Evolutionary conservation across 1,140 invertebrate species (phyloP).

Genomic region (Rhynchophorus ferrugineus): DNA sequence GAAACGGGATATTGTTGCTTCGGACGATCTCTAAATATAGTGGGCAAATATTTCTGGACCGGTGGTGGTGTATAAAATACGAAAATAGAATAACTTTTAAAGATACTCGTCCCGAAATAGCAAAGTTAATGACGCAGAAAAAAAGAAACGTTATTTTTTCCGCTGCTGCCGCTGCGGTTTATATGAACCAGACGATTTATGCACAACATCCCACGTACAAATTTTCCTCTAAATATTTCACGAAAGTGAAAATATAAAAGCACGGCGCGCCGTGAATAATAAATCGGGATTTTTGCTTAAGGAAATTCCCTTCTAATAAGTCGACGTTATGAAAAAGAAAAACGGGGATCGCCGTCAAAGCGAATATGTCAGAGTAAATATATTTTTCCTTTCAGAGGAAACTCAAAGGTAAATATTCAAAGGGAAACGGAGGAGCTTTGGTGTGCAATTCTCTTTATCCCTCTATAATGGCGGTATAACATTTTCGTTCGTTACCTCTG

Average conservation of each 20-base stretch:
- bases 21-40: too few species aligned
- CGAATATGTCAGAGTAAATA: constrained; percentile 18
- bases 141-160: too few species aligned
- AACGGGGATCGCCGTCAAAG: constrained; percentile 13
- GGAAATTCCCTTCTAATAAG: constrained; percentile 17
- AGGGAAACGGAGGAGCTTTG: constrained; percentile 9
- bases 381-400: constrained; percentile 11
- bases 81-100: too few species aligned
- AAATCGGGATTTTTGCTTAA: constrained; percentile 11
- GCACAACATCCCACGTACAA: not conserved
- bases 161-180: too few species aligned
- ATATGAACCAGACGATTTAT: not conserved
- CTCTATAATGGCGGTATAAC: constrained; percentile 10
- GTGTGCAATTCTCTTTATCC: constrained; percentile 11
- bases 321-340: constrained; percentile 8
- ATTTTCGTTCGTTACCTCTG: constrained; percentile 12
- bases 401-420: constrained; percentile 12
- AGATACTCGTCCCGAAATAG: too few species aligned
- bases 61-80: too few species aligned
- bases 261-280: constrained; percentile 8
- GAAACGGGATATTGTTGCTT: too few species aligned
- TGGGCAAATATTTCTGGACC: too few species aligned
- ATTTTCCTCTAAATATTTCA: constrained; percentile 12
- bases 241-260: constrained; percentile 10
- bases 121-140: too few species aligned